These are phyloP conservation scores for Dichetophora obliterata DNA, from an alignment of 2,888 invertebrate species.

Conservation along the genomic window DNA sequence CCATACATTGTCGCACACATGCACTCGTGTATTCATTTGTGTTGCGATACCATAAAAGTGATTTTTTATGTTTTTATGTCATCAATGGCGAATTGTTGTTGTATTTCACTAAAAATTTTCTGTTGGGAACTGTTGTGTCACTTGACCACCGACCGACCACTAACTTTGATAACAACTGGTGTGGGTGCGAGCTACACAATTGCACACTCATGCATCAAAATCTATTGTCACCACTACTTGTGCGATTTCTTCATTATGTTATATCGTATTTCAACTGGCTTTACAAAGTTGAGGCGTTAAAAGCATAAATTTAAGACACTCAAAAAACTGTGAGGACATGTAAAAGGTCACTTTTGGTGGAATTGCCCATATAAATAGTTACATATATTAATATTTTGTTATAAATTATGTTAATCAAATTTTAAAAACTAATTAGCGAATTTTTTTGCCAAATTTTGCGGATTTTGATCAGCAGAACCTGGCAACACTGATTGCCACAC, in stretches of 20 bases:
- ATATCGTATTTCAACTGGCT: slow-evolving; percentile 60
- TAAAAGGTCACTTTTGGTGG: too few relatives aligned
- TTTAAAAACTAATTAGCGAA: too few relatives aligned
- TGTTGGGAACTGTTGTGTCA: background rate
- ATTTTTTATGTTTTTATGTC: slow-evolving; percentile 37
- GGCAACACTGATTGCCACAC: too few relatives aligned
- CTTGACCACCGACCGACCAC: background rate
- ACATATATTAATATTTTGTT: too few relatives aligned
- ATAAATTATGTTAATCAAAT: too few relatives aligned
- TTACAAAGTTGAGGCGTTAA: slow-evolving; percentile 35
- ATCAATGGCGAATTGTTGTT: slow-evolving; percentile 38
- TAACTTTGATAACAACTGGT: background rate
- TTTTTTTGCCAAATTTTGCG: too few relatives aligned
- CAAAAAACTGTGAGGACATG: too few relatives aligned
- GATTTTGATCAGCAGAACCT: too few relatives aligned
- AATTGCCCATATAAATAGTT: too few relatives aligned
- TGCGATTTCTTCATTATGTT: background rate
- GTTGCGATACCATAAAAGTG: slow-evolving; percentile 65
- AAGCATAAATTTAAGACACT: too few relatives aligned
- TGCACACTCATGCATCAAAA: background rate
- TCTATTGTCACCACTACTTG: background rate
- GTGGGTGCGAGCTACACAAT: background rate
- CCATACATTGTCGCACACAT: background rate
- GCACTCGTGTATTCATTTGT: background rate
- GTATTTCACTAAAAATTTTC: slow-evolving; percentile 1